Evolutionary conservation across 2,888 invertebrate genomes (phyloP).

Genomic region (Aethes cnicana): DNA sequence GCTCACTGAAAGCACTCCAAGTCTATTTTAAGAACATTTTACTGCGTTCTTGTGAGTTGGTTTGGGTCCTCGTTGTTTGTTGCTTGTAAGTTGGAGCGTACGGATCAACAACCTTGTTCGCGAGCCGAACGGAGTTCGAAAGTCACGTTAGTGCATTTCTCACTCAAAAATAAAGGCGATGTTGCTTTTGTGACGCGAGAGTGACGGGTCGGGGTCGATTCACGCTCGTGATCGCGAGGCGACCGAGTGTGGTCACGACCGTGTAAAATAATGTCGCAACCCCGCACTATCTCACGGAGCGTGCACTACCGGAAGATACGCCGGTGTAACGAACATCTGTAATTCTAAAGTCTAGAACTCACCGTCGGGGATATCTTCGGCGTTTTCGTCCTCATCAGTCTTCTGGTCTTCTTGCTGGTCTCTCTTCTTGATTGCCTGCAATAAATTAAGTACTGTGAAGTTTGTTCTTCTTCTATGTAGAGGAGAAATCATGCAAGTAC

Average conservation of each 20-base stretch:
- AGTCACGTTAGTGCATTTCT: conserved; percentile 54
- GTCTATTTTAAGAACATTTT: conserved; percentile 32
- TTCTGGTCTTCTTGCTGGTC: conserved; percentile 69
- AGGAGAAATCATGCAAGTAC: conserved; percentile 42
- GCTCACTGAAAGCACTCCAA: conserved; percentile 26
- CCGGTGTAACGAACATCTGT: conserved; percentile 10
- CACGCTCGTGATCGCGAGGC: conserved; percentile 59
- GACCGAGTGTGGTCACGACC: conserved; percentile 68
- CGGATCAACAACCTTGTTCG: conserved; percentile 33
- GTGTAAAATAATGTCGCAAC: conserved; percentile 68
- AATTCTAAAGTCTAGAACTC: conserved; percentile 43
- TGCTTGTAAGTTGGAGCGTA: conserved; percentile 20
- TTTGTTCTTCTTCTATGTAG: conserved; percentile 19
- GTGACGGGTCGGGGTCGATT: conserved; percentile 54
- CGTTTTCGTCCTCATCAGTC: conserved; percentile 69
- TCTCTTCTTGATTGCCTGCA: conserved; percentile 77
- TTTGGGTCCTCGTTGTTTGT: conserved; percentile 12
- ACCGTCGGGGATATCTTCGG: conserved; percentile 70
- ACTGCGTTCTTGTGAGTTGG: background rate
- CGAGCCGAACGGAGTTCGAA: conserved; percentile 43
- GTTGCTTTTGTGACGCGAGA: conserved; percentile 56
- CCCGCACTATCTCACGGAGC: conserved; percentile 52
- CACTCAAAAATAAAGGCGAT: conserved; percentile 58
- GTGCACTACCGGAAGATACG: conserved; percentile 37
- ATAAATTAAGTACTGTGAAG: conserved; percentile 46